Conservation (phyloP, 2,888 invertebrate genomes). For the Nebria salina region DNA sequence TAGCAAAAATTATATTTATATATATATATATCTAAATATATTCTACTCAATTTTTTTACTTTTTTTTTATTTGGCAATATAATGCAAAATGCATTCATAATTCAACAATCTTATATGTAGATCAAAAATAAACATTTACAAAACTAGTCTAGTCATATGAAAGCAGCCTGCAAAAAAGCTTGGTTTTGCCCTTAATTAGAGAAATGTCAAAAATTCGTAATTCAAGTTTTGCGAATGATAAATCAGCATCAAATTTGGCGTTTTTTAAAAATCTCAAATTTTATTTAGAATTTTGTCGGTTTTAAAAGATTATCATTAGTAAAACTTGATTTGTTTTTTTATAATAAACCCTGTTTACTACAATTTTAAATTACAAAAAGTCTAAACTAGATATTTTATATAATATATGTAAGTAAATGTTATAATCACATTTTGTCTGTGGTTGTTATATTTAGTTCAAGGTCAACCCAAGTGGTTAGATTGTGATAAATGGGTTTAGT, state of each 20-base stretch:
- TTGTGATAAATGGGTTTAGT: too few species aligned
- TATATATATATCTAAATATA: background rate
- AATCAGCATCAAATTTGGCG: background rate
- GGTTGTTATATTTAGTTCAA: background rate
- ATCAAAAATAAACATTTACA: background rate
- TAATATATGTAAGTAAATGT: background rate
- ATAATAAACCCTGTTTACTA: background rate
- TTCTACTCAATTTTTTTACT: background rate
- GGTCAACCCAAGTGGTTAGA: background rate
- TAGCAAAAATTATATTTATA: background rate
- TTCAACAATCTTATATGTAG: background rate
- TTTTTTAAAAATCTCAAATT: background rate
- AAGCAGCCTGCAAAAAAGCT: background rate
- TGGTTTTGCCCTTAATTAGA: background rate
- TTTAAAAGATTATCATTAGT: background rate
- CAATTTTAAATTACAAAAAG: background rate
- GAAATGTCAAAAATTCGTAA: background rate
- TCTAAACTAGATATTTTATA: background rate
- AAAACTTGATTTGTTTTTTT: background rate
- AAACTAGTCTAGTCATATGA: background rate
- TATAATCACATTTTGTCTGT: background rate
- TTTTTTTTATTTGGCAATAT: background rate
- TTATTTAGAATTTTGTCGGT: background rate
- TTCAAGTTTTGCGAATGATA: background rate
- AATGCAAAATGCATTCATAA: background rate